Evolutionary conservation across 2,113 vertebrate species (phyloP).

Genomic region (Phrynocephalus versicolor): DNA sequence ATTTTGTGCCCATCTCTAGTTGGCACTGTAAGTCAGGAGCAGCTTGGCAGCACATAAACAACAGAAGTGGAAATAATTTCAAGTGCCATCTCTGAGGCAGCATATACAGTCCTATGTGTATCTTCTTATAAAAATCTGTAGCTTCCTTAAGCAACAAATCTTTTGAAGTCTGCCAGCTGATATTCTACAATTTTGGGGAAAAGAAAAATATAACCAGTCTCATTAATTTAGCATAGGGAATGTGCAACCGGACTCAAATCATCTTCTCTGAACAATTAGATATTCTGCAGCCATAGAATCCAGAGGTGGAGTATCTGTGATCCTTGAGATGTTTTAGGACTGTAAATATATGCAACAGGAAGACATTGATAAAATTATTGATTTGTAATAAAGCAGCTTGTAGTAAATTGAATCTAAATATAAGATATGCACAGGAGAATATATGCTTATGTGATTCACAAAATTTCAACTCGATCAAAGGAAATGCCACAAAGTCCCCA

Average conservation of each 20-base stretch:
- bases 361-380: background rate
- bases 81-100: background rate
- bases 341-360: background rate
- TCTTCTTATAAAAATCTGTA: background rate
- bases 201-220: background rate
- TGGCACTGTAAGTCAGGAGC: no score
- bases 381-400: background rate
- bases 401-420: background rate
- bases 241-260: background rate
- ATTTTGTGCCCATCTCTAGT: no score
- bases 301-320: no score
- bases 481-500: no score
- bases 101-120: background rate
- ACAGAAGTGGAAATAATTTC: background rate
- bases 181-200: background rate
- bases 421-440: background rate
- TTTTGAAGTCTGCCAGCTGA: background rate
- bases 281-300: no score
- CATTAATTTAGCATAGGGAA: fast-evolving
- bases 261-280: no score
- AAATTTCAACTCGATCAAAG: background rate
- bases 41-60: no score
- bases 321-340: no score
- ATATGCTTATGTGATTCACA: background rate
- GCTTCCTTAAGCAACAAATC: background rate